Base-by-base conservation (phyloP, 2,113 vertebrate species). In the Dasyurus viverrinus region DNA sequence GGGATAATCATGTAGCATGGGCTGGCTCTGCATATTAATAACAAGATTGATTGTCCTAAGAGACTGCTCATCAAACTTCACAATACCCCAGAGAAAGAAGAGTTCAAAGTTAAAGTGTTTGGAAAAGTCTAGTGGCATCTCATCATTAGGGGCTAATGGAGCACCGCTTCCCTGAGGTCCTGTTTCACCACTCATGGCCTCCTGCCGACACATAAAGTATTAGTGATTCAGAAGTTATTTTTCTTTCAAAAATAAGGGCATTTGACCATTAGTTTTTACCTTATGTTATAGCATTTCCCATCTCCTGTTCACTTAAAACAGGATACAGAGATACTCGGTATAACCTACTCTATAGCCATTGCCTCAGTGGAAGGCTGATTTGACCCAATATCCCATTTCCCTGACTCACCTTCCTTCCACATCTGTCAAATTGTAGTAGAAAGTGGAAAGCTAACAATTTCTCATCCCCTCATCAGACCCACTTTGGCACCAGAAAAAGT, bases 401-500 rank as follows among this genome's bases (percentile, higher is more conserved):
- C 92, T 26, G 7, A 50, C 54, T 52, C 25, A 53, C 54, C 54
- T 90, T 89, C 90, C 89, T 84, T 54, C 54, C 12, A 1, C 19
- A 92, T 54, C 92, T 55, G 48, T 52, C 92, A 47, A 36, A 3
- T 10, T 48, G 27, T 30, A 0, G 55, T 48, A n/a, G 53, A 47
- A 24, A 47, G 0, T 1, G 22, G 93, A 25, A 0, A 26, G 25
- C 7, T 1, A 0, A 42, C 50, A 10, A 3, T 36, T 42, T 36
- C 26, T 1, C 0, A 36, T 90, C 50, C 4, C 0, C 8, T 68
- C 22, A 55, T 54, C 92, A 53, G 46, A 55, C 55, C 0, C 0
- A 2, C 84, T 22, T 0, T 0, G 23, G 68, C 3, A 3, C 23
- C 0, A 0, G 89, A 22, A 1, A 8, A 25, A 48, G 0, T 36